Conservation (phyloP, 2,888 invertebrate genomes). For the Pharmacophagus antenor region DNA sequence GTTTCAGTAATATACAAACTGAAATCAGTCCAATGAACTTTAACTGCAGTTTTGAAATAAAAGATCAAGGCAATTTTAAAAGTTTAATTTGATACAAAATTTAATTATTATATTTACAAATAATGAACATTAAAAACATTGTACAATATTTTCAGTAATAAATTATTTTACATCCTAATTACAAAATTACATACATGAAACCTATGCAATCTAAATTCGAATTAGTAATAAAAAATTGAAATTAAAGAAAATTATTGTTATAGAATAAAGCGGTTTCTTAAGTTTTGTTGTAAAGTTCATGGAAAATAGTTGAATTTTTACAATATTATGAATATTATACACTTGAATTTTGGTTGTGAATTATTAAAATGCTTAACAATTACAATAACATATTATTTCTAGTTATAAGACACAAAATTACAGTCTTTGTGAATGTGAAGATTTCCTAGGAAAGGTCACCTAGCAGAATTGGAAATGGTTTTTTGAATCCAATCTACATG, state of each 20-base stretch:
- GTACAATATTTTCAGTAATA: conserved; percentile 31
- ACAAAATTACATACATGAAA: conserved; percentile 32
- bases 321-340: conserved; percentile 7
- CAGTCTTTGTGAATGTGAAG: conserved; percentile 51
- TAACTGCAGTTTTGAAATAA: conserved; percentile 23
- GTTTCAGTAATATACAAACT: neutral
- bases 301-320: conserved; percentile 27
- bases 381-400: conserved; percentile 31
- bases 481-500: conserved; percentile 93
- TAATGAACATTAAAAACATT: conserved; percentile 33
- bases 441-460: conserved; percentile 50
- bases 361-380: conserved; percentile 34
- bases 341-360: conserved; percentile 4
- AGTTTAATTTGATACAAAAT: conserved; percentile 44
- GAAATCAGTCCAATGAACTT: no score
- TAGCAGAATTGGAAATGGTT: conserved; percentile 82
- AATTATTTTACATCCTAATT: conserved; percentile 31
- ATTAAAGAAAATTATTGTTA: neutral
- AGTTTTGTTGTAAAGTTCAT: neutral
- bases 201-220: neutral
- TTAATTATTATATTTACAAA: conserved; percentile 47
- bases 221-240: neutral
- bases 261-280: neutral
- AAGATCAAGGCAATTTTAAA: conserved; percentile 32
- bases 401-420: conserved; percentile 39